phyloP scores from a whole-genome alignment of 2,888 invertebrate species.

The Lypha dubia region DNA sequence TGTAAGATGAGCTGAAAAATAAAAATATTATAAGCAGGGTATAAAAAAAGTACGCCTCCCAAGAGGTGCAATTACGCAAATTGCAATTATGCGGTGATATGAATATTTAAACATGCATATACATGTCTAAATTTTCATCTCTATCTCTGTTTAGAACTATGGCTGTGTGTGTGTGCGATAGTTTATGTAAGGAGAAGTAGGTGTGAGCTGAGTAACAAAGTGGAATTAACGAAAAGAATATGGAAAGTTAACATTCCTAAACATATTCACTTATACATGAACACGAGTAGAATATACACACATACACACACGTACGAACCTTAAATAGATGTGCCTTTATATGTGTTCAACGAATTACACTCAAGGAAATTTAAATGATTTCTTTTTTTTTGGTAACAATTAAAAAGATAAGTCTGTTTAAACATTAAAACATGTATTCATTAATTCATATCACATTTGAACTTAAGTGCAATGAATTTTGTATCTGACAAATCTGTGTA shows the following conservation, averaged over 20 bases:
- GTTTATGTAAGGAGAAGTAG: slow-evolving; percentile 19
- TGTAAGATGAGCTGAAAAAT: slow-evolving; percentile 30
- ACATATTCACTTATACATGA: background rate
- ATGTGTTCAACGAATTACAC: slow-evolving; percentile 20
- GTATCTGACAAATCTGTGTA: slow-evolving; percentile 14
- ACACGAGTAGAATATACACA: background rate
- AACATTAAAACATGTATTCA: background rate
- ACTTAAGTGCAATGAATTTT: background rate
- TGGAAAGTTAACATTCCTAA: slow-evolving; percentile 41
- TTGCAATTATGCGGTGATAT: slow-evolving; percentile 73
- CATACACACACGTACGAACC: background rate
- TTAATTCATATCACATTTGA: slow-evolving; percentile 5
- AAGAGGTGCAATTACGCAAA: slow-evolving; percentile 72
- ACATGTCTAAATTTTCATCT: slow-evolving; percentile 39
- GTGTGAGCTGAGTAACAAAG: slow-evolving; percentile 22
- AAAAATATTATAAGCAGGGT: background rate
- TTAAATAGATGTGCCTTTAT: background rate
- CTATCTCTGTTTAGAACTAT: background rate
- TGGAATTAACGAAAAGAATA: slow-evolving; percentile 53
- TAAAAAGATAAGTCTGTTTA: slow-evolving; percentile 33
- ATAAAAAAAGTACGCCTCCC: slow-evolving; percentile 63
- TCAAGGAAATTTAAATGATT: slow-evolving; percentile 49
- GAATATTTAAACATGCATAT: slow-evolving; percentile 69
- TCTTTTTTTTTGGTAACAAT: slow-evolving; percentile 28
- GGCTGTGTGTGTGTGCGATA: background rate